phyloP scores from a whole-genome alignment of 2,113 vertebrate genomes.

The Aphyosemion australe region DNA sequence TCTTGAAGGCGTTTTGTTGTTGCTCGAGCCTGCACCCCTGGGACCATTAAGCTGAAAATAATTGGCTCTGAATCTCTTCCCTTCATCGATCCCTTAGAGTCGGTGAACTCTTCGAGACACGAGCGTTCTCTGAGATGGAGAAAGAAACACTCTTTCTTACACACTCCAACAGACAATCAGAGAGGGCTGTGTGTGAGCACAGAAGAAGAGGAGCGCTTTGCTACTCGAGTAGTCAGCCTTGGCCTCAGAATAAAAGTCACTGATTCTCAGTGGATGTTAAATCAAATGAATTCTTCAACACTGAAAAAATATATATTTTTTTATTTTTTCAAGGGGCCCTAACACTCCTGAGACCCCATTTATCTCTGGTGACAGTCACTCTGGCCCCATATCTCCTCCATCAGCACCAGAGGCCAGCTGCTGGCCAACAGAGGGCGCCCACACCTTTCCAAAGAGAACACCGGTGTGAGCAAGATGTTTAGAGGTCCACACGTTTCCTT shows the following conservation, averaged over 20 bases:
- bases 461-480: too few species aligned
- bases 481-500: too few species aligned
- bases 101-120: slow-evolving; percentile 79
- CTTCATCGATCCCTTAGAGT: slow-evolving; percentile 84
- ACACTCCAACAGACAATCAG: slow-evolving; percentile 29
- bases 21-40: slow-evolving; percentile 76
- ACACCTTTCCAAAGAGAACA: slow-evolving; percentile 55
- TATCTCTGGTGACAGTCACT: slow-evolving; percentile 42
- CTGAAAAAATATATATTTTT: slow-evolving; percentile 25
- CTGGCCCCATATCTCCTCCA: slow-evolving; percentile 3
- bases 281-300: slow-evolving; percentile 61
- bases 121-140: slow-evolving; percentile 55
- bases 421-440: slow-evolving; percentile 77
- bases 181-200: slow-evolving; percentile 22
- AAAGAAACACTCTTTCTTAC: slow-evolving; percentile 34
- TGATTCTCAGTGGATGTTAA: slow-evolving; percentile 44
- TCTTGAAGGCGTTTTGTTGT: slow-evolving; percentile 83
- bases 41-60: slow-evolving; percentile 87
- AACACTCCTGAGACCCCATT: slow-evolving; percentile 39
- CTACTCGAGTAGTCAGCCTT: slow-evolving; percentile 28
- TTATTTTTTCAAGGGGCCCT: not conserved
- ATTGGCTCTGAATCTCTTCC: slow-evolving; percentile 83
- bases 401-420: not conserved
- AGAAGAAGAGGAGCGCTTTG: slow-evolving; percentile 36
- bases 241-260: slow-evolving; percentile 40